A percentile compares a stretch with the other conserved stretches of the same genome.
These are phyloP conservation scores for Enteromius thamalakanensis DNA, from an alignment of 2,797 vertebrate species.

Conservation along the genomic window DNA sequence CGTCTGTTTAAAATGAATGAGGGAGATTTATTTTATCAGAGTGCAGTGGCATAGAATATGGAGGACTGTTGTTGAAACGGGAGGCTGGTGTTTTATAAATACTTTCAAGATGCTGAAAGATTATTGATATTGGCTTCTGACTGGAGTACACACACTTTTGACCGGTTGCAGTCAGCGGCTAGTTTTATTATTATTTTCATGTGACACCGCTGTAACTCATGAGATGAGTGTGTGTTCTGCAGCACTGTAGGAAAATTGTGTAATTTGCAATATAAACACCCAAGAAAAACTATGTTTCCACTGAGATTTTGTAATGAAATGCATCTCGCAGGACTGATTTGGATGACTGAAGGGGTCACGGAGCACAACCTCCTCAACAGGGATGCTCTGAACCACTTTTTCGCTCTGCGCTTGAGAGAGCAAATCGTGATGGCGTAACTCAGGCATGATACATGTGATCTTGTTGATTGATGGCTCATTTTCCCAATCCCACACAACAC, in stretches of 20 bases:
- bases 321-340: slow-evolving; percentile 15
- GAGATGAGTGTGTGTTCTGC: not conserved
- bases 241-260: slow-evolving; percentile 27
- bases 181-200: slow-evolving; percentile 17
- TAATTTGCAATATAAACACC: slow-evolving; percentile 45
- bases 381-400: slow-evolving; percentile 18
- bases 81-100: slow-evolving; percentile 41
- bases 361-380: slow-evolving; percentile 16
- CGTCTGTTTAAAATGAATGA: slow-evolving; percentile 27
- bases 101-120: slow-evolving; percentile 46
- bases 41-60: slow-evolving; percentile 42
- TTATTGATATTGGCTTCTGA: slow-evolving; percentile 46
- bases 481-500: slow-evolving; percentile 44
- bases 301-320: slow-evolving; percentile 43
- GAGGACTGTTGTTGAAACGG: slow-evolving; percentile 30
- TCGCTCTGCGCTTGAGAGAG: slow-evolving; percentile 5
- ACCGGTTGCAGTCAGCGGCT: slow-evolving; percentile 16
- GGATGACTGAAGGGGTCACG: slow-evolving; percentile 15
- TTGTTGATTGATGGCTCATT: slow-evolving; percentile 38
- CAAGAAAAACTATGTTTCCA: slow-evolving; percentile 43
- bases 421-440: slow-evolving; percentile 15
- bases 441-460: slow-evolving; percentile 19
- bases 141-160: slow-evolving; percentile 18
- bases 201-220: slow-evolving; percentile 20
- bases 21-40: slow-evolving; percentile 43